phyloP scores from a whole-genome alignment of 2,113 vertebrate genomes.

The Burhinus oedicnemus region DNA sequence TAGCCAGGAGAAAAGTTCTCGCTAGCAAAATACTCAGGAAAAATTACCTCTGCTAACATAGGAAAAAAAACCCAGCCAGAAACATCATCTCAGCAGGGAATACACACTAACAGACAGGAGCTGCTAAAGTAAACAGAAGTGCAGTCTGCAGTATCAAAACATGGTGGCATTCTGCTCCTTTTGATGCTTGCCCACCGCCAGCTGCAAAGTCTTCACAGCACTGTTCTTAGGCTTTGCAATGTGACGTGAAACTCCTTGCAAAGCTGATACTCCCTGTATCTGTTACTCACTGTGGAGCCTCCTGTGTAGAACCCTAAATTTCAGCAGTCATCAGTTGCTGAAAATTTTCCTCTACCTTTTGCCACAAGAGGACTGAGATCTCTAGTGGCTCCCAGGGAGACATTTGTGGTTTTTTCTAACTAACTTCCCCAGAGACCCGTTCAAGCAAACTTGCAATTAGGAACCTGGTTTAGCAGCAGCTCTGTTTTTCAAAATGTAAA shows the following conservation, averaged over 20 bases:
- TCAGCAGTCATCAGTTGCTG: background rate
- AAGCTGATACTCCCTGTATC: background rate
- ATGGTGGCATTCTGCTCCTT: background rate
- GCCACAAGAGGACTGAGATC: constrained; percentile 13
- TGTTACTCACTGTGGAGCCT: background rate
- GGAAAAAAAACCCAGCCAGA: background rate
- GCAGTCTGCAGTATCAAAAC: background rate
- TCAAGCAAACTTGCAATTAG: constrained; percentile 31
- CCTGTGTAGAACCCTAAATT: background rate
- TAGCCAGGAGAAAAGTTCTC: background rate
- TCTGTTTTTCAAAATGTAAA: constrained; percentile 36
- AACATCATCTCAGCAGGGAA: background rate
- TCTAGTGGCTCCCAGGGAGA: background rate
- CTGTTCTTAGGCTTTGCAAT: background rate
- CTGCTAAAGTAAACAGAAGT: background rate
- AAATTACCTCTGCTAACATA: background rate
- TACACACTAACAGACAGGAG: background rate
- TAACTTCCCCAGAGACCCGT: background rate
- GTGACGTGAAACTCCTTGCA: background rate
- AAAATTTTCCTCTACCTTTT: constrained; percentile 28
- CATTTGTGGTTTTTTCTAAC: constrained; percentile 12
- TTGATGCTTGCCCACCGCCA: background rate
- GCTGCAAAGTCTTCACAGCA: rapidly evolving
- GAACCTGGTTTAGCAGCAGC: constrained; percentile 32
- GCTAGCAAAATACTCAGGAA: background rate